Evolutionary conservation across 2,113 vertebrate genomes (phyloP).

Genomic region (Erythrocercus mccallii): DNA sequence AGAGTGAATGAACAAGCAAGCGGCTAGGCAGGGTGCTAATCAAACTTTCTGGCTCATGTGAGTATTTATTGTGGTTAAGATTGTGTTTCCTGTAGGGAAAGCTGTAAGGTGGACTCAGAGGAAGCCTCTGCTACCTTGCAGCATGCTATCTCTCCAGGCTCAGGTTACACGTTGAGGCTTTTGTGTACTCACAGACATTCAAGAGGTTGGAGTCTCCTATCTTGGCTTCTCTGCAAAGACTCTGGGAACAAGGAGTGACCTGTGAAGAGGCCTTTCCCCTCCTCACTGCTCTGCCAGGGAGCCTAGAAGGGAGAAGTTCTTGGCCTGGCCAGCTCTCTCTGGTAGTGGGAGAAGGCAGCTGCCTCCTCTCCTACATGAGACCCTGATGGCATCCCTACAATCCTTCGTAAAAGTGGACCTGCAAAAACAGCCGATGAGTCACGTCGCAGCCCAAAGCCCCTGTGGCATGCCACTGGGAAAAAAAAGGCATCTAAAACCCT

Average conservation of each 20-base stretch:
- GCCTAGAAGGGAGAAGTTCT: background rate
- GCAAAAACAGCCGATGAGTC: background rate
- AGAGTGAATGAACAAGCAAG: background rate
- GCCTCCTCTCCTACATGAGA: background rate
- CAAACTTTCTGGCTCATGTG: background rate
- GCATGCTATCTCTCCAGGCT: background rate
- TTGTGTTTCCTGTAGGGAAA: background rate
- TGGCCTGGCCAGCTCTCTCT: background rate
- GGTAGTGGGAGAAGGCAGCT: background rate
- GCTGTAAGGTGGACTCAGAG: background rate
- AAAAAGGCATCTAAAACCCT: background rate
- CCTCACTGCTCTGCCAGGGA: fast-evolving
- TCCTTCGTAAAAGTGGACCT: background rate
- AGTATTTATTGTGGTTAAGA: background rate
- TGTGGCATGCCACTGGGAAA: fast-evolving
- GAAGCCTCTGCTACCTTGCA: background rate
- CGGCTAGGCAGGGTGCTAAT: background rate
- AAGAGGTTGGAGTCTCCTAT: background rate
- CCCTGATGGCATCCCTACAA: background rate
- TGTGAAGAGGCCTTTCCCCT: background rate
- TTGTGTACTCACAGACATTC: fast-evolving
- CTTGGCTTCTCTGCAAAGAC: background rate
- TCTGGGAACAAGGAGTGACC: background rate
- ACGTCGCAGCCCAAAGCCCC: background rate
- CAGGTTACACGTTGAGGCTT: background rate